A percentile compares a stretch with the other conserved stretches of the same genome.
These are phyloP conservation scores for Heliconius eleuchia DNA, from an alignment of 1,140 invertebrate species.

Conservation along the genomic window DNA sequence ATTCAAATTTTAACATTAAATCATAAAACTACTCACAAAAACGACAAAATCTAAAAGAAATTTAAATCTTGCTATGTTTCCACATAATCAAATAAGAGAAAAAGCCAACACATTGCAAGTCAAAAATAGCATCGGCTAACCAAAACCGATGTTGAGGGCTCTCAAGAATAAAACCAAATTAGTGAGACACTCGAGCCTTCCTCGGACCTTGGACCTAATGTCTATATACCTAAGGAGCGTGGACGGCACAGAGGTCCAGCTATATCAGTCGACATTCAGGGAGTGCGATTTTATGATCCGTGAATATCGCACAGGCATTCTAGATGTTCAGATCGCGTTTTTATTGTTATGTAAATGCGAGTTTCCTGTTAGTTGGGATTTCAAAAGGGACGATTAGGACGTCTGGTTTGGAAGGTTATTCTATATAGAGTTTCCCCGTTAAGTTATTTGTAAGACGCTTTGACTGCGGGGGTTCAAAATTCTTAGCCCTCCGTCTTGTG, in stretches of 20 bases:
- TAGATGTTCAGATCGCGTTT: slow-evolving; percentile 79
- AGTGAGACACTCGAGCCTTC: slow-evolving; percentile 52
- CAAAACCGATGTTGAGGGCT: slow-evolving; percentile 52
- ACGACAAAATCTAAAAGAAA: neutral
- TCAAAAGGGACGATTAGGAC: slow-evolving; percentile 80
- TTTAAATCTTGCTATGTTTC: slow-evolving; percentile 6
- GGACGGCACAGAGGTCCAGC: slow-evolving; percentile 53
- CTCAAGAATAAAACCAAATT: slow-evolving; percentile 63
- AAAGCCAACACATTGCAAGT: slow-evolving; percentile 38
- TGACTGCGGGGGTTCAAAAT: slow-evolving; percentile 56
- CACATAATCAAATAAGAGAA: slow-evolving; percentile 36
- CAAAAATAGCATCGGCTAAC: slow-evolving; percentile 60
- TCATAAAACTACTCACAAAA: neutral
- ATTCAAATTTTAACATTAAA: neutral
- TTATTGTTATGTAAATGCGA: slow-evolving; percentile 81
- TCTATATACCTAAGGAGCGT: slow-evolving; percentile 21
- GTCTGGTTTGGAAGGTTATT: slow-evolving; percentile 77
- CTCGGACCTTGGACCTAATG: slow-evolving; percentile 39
- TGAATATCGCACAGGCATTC: slow-evolving; percentile 80
- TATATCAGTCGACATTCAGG: slow-evolving; percentile 63
- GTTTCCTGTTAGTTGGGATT: slow-evolving; percentile 79
- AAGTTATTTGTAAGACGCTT: slow-evolving; percentile 66
- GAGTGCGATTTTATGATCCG: slow-evolving; percentile 78
- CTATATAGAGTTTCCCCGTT: slow-evolving; percentile 58
- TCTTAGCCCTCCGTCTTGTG: slow-evolving; percentile 58